phyloP scores from a whole-genome alignment of 1,140 invertebrate species.

The Papilio machaon region DNA sequence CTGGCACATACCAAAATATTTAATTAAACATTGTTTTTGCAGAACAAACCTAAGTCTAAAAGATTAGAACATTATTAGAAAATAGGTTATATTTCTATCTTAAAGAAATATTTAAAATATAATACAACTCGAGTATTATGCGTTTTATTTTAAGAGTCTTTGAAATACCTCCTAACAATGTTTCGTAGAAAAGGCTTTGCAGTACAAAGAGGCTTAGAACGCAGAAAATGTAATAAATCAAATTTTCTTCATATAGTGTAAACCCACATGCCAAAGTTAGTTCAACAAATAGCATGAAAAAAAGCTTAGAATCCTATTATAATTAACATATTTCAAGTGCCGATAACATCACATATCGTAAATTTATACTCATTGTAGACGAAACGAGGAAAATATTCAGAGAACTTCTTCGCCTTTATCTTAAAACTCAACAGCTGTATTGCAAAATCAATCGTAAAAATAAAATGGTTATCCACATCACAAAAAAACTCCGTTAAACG shows the following conservation, averaged over 20 bases:
- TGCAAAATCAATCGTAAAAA: neutral
- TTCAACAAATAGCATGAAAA: too few relatives aligned
- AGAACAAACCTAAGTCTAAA: neutral
- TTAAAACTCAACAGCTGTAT: neutral
- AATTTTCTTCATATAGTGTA: too few relatives aligned
- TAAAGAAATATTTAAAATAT: neutral
- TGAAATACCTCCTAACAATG: too few relatives aligned
- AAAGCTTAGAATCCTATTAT: too few relatives aligned
- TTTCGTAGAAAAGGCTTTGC: too few relatives aligned
- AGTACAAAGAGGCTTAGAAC: too few relatives aligned
- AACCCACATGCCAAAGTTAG: too few relatives aligned
- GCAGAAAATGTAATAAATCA: too few relatives aligned
- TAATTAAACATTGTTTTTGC: neutral
- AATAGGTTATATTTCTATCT: neutral
- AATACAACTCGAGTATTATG: neutral
- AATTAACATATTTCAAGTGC: too few relatives aligned
- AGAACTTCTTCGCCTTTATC: neutral
- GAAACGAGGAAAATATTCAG: neutral
- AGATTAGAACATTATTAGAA: neutral
- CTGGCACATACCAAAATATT: neutral
- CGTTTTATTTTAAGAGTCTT: too few relatives aligned
- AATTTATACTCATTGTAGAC: too few relatives aligned
- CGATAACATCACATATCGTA: too few relatives aligned
- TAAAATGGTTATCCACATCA: neutral
- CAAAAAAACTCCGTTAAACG: slow-evolving; percentile 5